Base-by-base conservation (phyloP, 2,113 vertebrate genomes). In the Cephalopterus ornatus region DNA sequence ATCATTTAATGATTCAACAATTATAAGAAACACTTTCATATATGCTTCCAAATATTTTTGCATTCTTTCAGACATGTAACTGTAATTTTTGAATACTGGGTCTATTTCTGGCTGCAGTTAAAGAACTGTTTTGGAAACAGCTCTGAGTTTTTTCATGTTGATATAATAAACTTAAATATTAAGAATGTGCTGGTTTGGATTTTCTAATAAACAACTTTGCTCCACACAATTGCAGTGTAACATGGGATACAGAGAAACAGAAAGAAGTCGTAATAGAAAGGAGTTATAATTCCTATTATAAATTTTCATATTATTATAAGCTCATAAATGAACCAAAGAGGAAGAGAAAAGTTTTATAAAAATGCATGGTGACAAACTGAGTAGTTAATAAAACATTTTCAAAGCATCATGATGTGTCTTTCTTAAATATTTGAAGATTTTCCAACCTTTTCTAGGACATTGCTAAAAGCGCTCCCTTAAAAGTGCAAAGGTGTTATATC, bases 1-100 rank as follows among this genome's bases (percentile, higher is more conserved):
- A 81, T 59, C 47, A 84, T 92, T 93, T 94, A 92, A 91, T 92
- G 76, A 88, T 83, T 79, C 6, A 3, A 67, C 86, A 88, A 91
- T 81, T 28, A 68, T 53, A 88, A 37, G 15, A 71, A 93, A 77
- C 14, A 6, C 44, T 95, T 86, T 92, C 61, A 95, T 84, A 62
- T 74, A 44, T 37, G 19, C 14, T 93, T 96, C 56, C 80, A 92
- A 95, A 81, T n/a, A 5, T 56, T 90, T 92, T 68, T 93, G 22
- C 22, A 28, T 91, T 71, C 35, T 81, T 95, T 86, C 49, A 83
- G 50, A 58, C 18, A 58, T 28, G 20, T 74, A 80, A 15, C 14
- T 46, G 46, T 68, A 67, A 61, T 74, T 86, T 92, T 75, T 86
- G 37, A 56, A 50, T 73, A 37, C n/a, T 53, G 18, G 21, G 9